These are phyloP conservation scores for Axis porcinus DNA, from an alignment of 2,113 vertebrate species.

Conservation along the genomic window DNA sequence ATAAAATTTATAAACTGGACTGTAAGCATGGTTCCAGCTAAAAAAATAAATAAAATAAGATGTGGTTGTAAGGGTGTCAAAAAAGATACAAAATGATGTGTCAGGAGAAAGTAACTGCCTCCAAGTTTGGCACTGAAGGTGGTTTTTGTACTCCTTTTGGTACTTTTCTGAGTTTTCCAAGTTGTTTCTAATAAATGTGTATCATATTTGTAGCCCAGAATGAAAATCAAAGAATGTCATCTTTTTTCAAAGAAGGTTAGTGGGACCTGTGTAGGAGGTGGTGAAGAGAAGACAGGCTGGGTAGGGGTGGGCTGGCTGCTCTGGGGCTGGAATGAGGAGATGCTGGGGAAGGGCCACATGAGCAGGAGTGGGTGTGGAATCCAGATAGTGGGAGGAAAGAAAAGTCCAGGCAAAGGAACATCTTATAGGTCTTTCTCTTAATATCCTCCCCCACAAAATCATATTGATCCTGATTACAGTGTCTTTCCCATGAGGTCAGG, in stretches of 20 bases:
- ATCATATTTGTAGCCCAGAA: not conserved
- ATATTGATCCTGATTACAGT: not conserved
- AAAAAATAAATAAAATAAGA: not conserved
- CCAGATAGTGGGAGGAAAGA: slow-evolving; percentile 30
- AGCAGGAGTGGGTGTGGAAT: not conserved
- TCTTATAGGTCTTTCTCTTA: slow-evolving; percentile 10
- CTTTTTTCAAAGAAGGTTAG: not conserved
- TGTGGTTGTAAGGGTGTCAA: not conserved
- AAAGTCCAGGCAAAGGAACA: slow-evolving; percentile 52
- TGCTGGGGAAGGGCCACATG: not conserved
- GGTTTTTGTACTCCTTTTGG: not conserved
- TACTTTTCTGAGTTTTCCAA: not conserved
- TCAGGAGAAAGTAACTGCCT: not conserved
- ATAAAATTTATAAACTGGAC: not conserved
- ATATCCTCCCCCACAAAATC: not conserved
- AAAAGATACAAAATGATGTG: not conserved
- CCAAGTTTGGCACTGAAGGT: not conserved
- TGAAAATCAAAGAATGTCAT: not conserved
- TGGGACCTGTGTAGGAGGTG: not conserved
- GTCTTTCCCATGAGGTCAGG: slow-evolving; percentile 48
- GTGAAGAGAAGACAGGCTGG: not conserved
- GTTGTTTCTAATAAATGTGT: not conserved
- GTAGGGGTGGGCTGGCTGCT: not conserved
- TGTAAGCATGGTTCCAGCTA: not conserved
- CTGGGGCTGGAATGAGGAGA: not conserved